Evolutionary conservation across 2,888 invertebrate species (phyloP).

Genomic region (Pyrrhia umbra): DNA sequence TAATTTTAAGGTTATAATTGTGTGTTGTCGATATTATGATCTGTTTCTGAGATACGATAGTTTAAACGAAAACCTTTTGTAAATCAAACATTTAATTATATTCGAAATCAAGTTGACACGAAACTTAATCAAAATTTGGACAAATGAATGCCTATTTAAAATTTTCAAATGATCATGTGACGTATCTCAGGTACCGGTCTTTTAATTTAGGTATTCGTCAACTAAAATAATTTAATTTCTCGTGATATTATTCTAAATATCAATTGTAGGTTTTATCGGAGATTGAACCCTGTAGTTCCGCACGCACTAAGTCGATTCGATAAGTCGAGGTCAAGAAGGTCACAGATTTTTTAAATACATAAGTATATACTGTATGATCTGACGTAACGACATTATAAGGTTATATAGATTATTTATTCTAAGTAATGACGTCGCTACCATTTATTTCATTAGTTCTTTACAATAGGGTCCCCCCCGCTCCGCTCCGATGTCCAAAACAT

Average conservation of each 20-base stretch:
- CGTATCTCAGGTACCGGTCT: conserved; percentile 51
- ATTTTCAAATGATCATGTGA: conserved; percentile 9
- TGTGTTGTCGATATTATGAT: conserved; percentile 56
- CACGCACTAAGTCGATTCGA: conserved; percentile 42
- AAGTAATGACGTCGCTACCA: conserved; percentile 49
- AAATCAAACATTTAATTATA: conserved; percentile 22
- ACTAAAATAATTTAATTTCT: conserved; percentile 60
- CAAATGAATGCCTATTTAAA: conserved; percentile 14
- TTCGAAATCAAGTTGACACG: conserved; percentile 13
- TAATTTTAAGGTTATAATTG: conserved; percentile 60
- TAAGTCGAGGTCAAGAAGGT: conserved; percentile 44
- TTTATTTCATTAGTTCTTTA: conserved; percentile 47
- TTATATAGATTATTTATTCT: conserved; percentile 58
- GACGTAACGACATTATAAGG: conserved; percentile 53
- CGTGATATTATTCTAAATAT: conserved; percentile 69
- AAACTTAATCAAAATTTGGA: conserved; percentile 41
- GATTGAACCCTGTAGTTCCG: conserved; percentile 50
- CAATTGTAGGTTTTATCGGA: conserved; percentile 58
- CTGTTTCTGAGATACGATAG: conserved; percentile 51
- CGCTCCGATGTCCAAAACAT: conserved; percentile 68
- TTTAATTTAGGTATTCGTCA: conserved; percentile 55
- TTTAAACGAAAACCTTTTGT: conserved; percentile 21
- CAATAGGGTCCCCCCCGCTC: conserved; percentile 55
- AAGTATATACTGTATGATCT: conserved; percentile 59
- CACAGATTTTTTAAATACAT: conserved; percentile 51